A percentile compares a stretch with the other conserved stretches of the same genome.
phyloP scores from a whole-genome alignment of 2,888 invertebrate species.

The Capitulum mitella region DNA sequence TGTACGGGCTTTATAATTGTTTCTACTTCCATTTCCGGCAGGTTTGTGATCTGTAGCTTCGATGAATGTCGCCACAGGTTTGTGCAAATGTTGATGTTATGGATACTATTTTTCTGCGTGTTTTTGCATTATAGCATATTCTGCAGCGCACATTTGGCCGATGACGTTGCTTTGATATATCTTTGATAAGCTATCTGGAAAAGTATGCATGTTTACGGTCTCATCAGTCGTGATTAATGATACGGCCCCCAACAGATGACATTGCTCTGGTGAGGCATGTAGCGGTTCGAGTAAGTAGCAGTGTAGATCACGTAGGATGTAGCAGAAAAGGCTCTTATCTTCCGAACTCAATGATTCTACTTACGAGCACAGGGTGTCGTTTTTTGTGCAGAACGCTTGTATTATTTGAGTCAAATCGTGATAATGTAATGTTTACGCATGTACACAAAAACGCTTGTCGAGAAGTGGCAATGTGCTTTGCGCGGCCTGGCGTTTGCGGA shows the following conservation, averaged over 20 bases:
- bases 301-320: too few species aligned
- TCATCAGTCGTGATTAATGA: too few species aligned
- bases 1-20: not conserved
- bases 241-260: too few species aligned
- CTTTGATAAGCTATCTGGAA: not conserved
- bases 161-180: not conserved
- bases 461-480: too few species aligned
- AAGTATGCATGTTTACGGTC: not conserved
- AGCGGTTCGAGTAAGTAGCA: too few species aligned
- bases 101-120: conserved; percentile 7
- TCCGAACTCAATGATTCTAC: not conserved
- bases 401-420: not conserved
- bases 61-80: not conserved
- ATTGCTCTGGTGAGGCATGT: too few species aligned
- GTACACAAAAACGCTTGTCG: not conserved
- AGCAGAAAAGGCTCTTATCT: not conserved
- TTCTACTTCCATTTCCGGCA: not conserved
- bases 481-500: too few species aligned
- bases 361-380: not conserved
- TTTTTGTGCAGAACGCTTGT: not conserved
- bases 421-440: not conserved
- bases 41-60: not conserved
- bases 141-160: not conserved
- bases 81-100: not conserved
- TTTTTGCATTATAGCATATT: not conserved